Base-by-base conservation (phyloP, 2,797 vertebrate genomes). In the Manis crassicaudata region DNA sequence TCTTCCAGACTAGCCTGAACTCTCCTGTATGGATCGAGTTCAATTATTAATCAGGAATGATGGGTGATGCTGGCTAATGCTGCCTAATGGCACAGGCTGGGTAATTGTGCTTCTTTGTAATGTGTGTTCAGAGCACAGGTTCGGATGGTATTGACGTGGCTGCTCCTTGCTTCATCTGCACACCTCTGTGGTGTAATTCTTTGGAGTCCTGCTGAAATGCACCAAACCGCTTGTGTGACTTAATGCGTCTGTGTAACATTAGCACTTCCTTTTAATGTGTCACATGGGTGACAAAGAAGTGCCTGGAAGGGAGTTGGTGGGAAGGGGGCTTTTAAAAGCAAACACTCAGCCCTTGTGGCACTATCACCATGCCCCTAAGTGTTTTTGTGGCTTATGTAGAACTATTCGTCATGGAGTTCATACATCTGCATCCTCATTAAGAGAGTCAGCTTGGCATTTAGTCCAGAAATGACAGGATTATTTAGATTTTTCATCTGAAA, bases 11-110 rank as follows among this genome's bases (percentile, higher is more conserved):
- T 50, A 40, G 95, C 13, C 25, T 70, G 92, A 97, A 84, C 93
- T 90, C 17, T 43, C 56, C 50, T 43, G 83, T 94, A 97, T 96
- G 94, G 97, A 98, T 94, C 6, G 67, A 93, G 84, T 96, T 98
- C 90, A 98, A 98, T 98, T 98, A 98, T 98, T 98, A 96, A 98
- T 98, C 96, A 94, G 97, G 77, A 83, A 32, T 11, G 40, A 73
- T 89, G 97, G 97, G 91, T 58, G 88, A 92, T 96, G 94, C 77
- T 96, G 94, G 77, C 67, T 98, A 97, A 97, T 96, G 82, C 43
- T 95, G 68, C 70, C 62, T 95, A 92, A 94, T 95, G 88, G 89
- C 56, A 83, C 35, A 70, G 92, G 29, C 62, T 58, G 65, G 88
- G 86, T 62, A 79, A 87, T 68, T 32, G 21, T 6, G 17, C 35